These are phyloP conservation scores for Trissoscelio sp. DNA, from an alignment of 2,888 invertebrate genomes.

Conservation along the genomic window DNA sequence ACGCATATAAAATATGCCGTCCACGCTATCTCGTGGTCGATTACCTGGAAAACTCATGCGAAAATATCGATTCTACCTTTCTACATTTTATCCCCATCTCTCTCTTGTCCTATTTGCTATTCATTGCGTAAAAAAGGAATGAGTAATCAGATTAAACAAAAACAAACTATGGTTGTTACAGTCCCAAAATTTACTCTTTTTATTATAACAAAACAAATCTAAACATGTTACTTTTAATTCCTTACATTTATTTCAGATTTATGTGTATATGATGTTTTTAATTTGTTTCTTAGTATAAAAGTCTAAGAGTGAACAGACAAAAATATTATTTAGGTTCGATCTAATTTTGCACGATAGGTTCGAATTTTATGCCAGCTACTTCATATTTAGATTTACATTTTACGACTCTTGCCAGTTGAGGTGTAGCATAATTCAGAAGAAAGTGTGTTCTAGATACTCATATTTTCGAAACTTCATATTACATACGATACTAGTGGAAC, in stretches of 20 bases:
- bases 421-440: conserved; percentile 9
- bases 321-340: conserved; percentile 1
- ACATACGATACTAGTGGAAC: conserved; percentile 9
- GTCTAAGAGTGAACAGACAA: background rate
- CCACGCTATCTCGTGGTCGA: conserved; percentile 79
- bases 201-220: too few relatives aligned
- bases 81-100: conserved; percentile 33
- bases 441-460: conserved; percentile 16
- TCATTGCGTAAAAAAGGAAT: conserved; percentile 51
- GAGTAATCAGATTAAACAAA: conserved; percentile 62
- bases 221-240: too few relatives aligned
- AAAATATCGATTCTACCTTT: conserved; percentile 78
- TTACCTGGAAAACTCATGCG: conserved; percentile 81
- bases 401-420: conserved; percentile 25
- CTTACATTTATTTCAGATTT: too few relatives aligned
- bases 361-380: conserved; percentile 29
- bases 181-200: too few relatives aligned
- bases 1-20: conserved; percentile 79
- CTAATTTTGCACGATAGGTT: conserved; percentile 20
- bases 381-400: conserved; percentile 44
- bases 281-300: conserved; percentile 1
- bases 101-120: conserved; percentile 47
- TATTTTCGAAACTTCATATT: conserved; percentile 34
- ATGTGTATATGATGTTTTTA: too few relatives aligned
- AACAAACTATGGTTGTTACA: conserved; percentile 56